Conservation (phyloP, 2,113 vertebrate species). For the Rousettus leschenaultii region DNA sequence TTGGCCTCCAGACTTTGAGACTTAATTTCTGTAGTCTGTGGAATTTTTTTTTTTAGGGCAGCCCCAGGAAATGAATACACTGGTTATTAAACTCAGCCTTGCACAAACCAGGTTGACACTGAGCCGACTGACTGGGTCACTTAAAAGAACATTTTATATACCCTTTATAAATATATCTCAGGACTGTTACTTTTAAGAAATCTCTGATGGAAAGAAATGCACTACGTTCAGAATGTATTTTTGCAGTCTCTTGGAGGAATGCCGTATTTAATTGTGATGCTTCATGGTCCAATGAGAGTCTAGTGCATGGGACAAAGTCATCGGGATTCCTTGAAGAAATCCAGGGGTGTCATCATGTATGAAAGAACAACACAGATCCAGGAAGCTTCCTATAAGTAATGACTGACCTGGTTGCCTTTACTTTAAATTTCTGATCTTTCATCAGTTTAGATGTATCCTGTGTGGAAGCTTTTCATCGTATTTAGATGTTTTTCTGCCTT, state of each 20-base stretch:
- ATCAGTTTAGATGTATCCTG: neutral
- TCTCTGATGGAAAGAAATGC: neutral
- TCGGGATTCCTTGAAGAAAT: neutral
- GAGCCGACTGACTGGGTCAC: accelerated
- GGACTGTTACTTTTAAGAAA: accelerated
- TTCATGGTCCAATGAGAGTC: accelerated
- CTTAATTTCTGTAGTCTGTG: accelerated
- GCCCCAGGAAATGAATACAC: neutral
- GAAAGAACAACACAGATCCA: neutral
- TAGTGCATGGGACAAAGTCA: accelerated
- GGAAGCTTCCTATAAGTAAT: accelerated
- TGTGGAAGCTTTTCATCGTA: neutral
- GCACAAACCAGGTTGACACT: no score
- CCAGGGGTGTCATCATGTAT: neutral
- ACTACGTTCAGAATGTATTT: accelerated
- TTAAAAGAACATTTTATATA: neutral
- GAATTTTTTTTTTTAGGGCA: accelerated
- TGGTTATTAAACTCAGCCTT: neutral
- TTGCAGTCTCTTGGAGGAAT: neutral
- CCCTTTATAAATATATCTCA: accelerated
- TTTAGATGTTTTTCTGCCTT: neutral
- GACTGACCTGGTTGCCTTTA: accelerated
- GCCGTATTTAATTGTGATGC: accelerated
- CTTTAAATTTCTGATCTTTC: neutral
- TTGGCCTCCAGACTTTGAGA: no score